Conservation (phyloP, 2,888 invertebrate species). For the Carterocephalus palaemon region DNA sequence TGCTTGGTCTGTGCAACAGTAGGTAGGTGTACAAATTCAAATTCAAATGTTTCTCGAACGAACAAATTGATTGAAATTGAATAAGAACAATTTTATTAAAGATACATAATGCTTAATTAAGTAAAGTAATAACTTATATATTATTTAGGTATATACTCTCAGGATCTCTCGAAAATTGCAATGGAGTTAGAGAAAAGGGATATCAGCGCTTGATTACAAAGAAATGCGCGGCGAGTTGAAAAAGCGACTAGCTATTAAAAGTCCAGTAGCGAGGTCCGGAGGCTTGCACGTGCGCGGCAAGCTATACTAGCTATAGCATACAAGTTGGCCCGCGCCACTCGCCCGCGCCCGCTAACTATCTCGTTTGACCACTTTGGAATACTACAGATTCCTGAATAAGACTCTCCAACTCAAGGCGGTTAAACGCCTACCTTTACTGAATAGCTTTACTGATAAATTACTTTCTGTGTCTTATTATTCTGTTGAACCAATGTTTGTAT, state of each 20-base stretch:
- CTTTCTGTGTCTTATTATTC: neutral
- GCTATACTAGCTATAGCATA: constrained; percentile 27
- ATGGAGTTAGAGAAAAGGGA: too few relatives aligned
- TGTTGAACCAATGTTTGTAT: neutral
- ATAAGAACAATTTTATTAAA: too few relatives aligned
- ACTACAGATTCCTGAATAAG: constrained; percentile 36
- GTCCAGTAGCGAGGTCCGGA: constrained; percentile 60
- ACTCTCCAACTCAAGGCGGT: constrained; percentile 42
- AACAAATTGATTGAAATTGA: too few relatives aligned
- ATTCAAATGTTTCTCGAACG: too few relatives aligned
- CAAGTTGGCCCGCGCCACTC: too few relatives aligned
- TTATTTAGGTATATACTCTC: too few relatives aligned
- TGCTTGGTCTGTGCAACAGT: too few relatives aligned
- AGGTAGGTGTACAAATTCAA: too few relatives aligned
- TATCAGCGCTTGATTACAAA: constrained; percentile 36
- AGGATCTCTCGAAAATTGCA: too few relatives aligned
- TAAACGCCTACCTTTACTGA: constrained; percentile 41
- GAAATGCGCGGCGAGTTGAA: constrained; percentile 44
- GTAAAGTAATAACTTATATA: too few relatives aligned
- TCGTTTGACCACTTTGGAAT: constrained; percentile 63
- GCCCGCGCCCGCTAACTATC: constrained; percentile 42
- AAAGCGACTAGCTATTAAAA: constrained; percentile 63
- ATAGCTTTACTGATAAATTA: constrained; percentile 20
- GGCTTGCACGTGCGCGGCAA: constrained; percentile 62
- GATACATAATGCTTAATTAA: too few relatives aligned